phyloP scores from a whole-genome alignment of 1,140 invertebrate species.

The Planococcus citri region DNA sequence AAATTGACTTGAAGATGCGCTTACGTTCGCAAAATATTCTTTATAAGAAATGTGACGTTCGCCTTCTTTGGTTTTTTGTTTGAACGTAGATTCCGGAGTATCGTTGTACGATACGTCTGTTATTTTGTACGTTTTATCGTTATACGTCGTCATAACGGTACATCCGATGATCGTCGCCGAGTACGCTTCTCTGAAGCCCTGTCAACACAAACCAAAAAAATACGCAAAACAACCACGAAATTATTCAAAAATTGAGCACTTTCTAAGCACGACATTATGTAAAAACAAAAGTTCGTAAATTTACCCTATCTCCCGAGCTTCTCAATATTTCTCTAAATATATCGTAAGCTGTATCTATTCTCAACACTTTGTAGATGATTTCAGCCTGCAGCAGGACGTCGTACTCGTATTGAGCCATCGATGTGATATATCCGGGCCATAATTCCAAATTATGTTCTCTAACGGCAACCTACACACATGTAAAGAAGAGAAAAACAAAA shows the following conservation, averaged over 20 bases:
- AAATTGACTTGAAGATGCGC: too few relatives aligned
- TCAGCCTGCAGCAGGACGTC: constrained; percentile 58
- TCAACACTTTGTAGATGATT: constrained; percentile 61
- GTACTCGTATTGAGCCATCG: constrained; percentile 62
- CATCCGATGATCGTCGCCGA: constrained; percentile 23
- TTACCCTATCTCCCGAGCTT: constrained; percentile 30
- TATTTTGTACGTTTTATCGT: constrained; percentile 61
- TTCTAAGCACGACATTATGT: too few relatives aligned
- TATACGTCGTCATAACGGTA: constrained; percentile 70
- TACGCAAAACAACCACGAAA: too few relatives aligned
- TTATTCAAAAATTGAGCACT: too few relatives aligned
- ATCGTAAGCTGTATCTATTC: constrained; percentile 42
- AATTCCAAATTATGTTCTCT: constrained; percentile 42
- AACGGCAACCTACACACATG: constrained; percentile 32
- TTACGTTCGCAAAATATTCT: constrained; percentile 61
- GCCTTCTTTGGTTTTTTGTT: constrained; percentile 48
- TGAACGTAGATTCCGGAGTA: constrained; percentile 42
- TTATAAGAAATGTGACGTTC: constrained; percentile 39
- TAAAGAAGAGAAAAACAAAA: too few relatives aligned
- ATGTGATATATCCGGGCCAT: constrained; percentile 67
- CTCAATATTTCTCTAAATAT: constrained; percentile 37
- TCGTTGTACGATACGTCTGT: constrained; percentile 68
- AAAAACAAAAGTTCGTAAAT: too few relatives aligned
- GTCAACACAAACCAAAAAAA: not conserved
- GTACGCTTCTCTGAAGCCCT: constrained; percentile 21